A percentile compares a stretch with the other conserved stretches of the same genome.
These are phyloP conservation scores for Vidua macroura DNA, from an alignment of 2,113 vertebrate species.

Conservation along the genomic window DNA sequence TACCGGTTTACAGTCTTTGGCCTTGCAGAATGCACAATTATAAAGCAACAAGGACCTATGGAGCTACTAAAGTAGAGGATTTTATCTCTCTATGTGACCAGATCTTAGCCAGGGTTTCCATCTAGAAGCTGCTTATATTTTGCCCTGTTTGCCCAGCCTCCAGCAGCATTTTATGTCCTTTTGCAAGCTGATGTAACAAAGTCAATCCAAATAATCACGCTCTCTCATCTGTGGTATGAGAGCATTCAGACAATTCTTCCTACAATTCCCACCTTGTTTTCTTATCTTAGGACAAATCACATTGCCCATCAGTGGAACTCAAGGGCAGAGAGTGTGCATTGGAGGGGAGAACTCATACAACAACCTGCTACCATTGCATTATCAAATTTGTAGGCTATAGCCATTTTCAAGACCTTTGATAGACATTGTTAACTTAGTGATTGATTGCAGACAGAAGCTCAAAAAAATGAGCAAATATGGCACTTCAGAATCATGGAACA, in stretches of 20 bases:
- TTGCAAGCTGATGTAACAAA: not conserved
- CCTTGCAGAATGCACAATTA: not conserved
- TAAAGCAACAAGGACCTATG: not conserved
- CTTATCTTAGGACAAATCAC: not conserved
- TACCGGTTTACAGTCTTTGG: not conserved
- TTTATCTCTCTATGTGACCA: not conserved
- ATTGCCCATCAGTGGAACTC: too few species aligned
- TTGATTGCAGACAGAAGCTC: not conserved
- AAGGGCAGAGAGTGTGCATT: accelerated
- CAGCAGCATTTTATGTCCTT: not conserved
- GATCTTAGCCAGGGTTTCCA: not conserved
- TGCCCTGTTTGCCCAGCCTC: not conserved
- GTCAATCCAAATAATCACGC: not conserved
- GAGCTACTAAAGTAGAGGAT: not conserved
- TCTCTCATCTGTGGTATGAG: too few species aligned
- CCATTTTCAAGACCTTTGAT: not conserved
- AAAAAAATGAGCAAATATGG: not conserved
- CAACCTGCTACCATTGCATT: too few species aligned
- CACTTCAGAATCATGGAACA: not conserved
- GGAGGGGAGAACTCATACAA: accelerated
- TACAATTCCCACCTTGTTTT: not conserved
- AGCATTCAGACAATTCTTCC: not conserved
- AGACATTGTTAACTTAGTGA: not conserved
- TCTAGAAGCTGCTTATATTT: not conserved
- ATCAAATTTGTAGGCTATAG: not conserved